phyloP scores from a whole-genome alignment of 53 echinoderm and acorn worm species.

The Paracentrotus lividus region DNA sequence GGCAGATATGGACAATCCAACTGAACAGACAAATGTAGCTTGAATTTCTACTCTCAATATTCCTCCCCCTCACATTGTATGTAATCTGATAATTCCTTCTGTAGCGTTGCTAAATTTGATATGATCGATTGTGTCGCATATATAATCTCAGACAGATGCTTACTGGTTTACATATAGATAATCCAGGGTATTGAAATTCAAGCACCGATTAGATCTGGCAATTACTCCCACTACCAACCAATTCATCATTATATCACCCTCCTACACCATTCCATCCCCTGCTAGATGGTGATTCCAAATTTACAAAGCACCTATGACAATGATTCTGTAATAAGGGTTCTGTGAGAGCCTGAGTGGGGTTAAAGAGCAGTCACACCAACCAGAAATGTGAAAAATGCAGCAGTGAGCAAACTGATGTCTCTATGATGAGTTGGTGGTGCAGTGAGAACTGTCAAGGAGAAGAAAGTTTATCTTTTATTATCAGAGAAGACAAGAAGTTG shows the following conservation, averaged over 20 bases:
- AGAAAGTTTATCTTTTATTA: too few relatives aligned
- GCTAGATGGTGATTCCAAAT: neutral
- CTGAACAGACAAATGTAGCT: neutral
- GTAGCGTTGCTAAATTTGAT: neutral
- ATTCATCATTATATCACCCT: neutral
- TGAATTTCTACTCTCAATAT: neutral
- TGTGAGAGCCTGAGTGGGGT: too few relatives aligned
- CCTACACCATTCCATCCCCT: neutral
- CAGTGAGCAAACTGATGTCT: too few relatives aligned
- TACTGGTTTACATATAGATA: neutral
- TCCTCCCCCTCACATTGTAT: neutral
- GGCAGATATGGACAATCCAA: neutral
- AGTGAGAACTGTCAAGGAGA: too few relatives aligned
- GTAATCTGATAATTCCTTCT: neutral
- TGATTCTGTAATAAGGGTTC: too few relatives aligned
- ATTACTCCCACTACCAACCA: neutral
- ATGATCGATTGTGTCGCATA: neutral
- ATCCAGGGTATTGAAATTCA: neutral
- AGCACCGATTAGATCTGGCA: neutral
- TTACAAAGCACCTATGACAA: neutral
- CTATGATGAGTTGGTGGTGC: too few relatives aligned
- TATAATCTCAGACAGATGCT: constrained; percentile 4
- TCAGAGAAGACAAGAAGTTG: too few relatives aligned
- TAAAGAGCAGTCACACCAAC: too few relatives aligned
- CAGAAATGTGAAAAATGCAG: too few relatives aligned